A percentile compares a stretch with the other conserved stretches of the same genome.
phyloP scores from a whole-genome alignment of 2,888 invertebrate genomes.

The Meloe dianella region DNA sequence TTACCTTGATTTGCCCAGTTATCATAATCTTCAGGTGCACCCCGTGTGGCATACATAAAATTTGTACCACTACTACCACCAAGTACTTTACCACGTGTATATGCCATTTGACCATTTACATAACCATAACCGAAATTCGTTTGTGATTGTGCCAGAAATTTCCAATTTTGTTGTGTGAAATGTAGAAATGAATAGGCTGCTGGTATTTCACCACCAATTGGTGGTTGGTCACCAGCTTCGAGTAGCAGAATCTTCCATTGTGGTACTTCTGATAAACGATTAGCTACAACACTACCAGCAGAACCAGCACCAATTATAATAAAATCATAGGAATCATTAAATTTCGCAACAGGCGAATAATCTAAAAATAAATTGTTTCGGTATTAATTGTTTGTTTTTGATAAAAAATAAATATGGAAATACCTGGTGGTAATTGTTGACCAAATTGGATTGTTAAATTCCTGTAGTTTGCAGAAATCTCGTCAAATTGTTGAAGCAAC shows the following conservation, averaged over 20 bases:
- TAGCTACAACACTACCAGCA: conserved; percentile 62
- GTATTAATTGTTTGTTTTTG: too few species aligned
- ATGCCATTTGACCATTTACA: conserved; percentile 53
- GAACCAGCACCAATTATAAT: conserved; percentile 61
- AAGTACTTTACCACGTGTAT: conserved; percentile 64
- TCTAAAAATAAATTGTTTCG: too few species aligned
- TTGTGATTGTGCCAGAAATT: conserved; percentile 51
- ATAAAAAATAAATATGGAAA: too few species aligned
- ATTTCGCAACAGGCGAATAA: not conserved
- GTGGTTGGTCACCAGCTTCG: conserved; percentile 42
- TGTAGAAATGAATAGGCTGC: conserved; percentile 55
- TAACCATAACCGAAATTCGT: conserved; percentile 45
- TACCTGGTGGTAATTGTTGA: too few species aligned
- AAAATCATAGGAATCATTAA: conserved; percentile 53
- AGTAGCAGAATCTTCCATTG: conserved; percentile 51
- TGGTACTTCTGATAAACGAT: conserved; percentile 60
- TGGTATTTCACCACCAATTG: conserved; percentile 59
- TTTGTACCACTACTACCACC: conserved; percentile 60
- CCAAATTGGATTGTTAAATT: too few species aligned
- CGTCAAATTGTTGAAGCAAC: too few species aligned
- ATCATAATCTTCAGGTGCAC: conserved; percentile 72
- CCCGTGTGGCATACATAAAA: conserved; percentile 65
- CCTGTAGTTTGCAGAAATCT: not conserved
- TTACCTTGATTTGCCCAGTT: conserved; percentile 66
- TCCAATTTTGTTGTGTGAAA: conserved; percentile 56